Evolutionary conservation across 2,888 invertebrate species (phyloP).

Genomic region (Cybosia mesomella): DNA sequence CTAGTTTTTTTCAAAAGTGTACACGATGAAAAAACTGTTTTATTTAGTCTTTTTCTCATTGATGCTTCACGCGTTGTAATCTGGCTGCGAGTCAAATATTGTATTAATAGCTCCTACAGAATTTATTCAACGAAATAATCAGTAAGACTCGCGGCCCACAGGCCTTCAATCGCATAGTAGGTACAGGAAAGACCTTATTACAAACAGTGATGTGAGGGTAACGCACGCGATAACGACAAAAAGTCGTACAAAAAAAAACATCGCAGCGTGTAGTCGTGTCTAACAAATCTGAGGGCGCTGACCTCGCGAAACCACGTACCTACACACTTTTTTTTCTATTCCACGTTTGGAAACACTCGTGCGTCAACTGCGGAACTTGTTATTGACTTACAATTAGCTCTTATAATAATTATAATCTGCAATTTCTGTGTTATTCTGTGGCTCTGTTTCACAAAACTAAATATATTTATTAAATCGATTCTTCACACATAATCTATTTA

Average conservation of each 20-base stretch:
- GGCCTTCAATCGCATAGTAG: conserved; percentile 34
- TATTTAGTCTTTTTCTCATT: conserved; percentile 31
- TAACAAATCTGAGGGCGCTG: conserved; percentile 76
- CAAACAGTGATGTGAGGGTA: conserved; percentile 65
- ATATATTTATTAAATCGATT: background rate
- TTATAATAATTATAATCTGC: conserved; percentile 27
- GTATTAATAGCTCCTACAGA: conserved; percentile 44
- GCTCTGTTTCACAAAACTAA: background rate
- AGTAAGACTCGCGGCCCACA: conserved; percentile 17
- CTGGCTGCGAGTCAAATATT: conserved; percentile 47
- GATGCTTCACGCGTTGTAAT: conserved; percentile 35
- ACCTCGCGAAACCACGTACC: conserved; percentile 77
- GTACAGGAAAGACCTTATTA: conserved; percentile 43
- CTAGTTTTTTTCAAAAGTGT: conserved; percentile 22
- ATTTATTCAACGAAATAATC: conserved; percentile 42
- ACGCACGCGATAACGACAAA: conserved; percentile 78
- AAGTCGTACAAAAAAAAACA: conserved; percentile 70
- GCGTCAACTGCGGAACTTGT: conserved; percentile 51
- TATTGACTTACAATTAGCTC: conserved; percentile 39
- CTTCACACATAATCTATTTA: background rate
- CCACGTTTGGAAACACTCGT: conserved; percentile 52
- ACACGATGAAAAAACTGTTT: conserved; percentile 27
- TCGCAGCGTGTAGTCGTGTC: conserved; percentile 63
- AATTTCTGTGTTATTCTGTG: conserved; percentile 18
- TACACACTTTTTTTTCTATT: conserved; percentile 59